phyloP scores from a whole-genome alignment of 2,888 invertebrate genomes.

The Euzophera pinguis region DNA sequence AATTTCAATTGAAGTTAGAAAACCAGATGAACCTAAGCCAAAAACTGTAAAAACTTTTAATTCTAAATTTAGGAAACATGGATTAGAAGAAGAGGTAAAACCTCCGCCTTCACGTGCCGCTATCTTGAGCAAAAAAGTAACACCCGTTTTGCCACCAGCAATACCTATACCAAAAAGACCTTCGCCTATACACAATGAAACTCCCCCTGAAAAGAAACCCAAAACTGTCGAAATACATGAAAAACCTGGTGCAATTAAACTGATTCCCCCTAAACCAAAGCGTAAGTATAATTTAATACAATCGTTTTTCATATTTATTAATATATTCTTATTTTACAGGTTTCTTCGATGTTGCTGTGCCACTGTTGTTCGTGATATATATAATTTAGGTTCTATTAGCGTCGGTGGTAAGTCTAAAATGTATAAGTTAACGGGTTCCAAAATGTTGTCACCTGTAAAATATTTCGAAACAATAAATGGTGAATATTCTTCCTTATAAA shows the following conservation, averaged over 20 bases:
- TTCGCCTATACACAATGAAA: conserved; percentile 68
- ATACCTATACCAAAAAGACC: conserved; percentile 69
- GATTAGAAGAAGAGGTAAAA: conserved; percentile 91
- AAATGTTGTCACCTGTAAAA: conserved; percentile 60
- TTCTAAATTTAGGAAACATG: conserved; percentile 95
- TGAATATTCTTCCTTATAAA: conserved; percentile 48
- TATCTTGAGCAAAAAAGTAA: conserved; percentile 78
- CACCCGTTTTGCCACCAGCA: conserved; percentile 66
- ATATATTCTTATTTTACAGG: conserved; percentile 71
- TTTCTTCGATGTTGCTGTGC: conserved; percentile 34
- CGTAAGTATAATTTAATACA: conserved; percentile 85
- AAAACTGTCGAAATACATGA: conserved; percentile 83
- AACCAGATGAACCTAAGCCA: conserved; percentile 85
- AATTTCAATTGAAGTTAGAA: conserved; percentile 90
- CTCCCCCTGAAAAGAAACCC: conserved; percentile 88
- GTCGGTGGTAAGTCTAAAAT: conserved; percentile 74
- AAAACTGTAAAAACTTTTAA: conserved; percentile 96
- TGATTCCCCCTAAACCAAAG: conserved; percentile 93
- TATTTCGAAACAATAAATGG: conserved; percentile 71
- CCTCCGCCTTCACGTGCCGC: conserved; percentile 89
- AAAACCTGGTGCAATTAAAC: conserved; percentile 90
- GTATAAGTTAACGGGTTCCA: conserved; percentile 67
- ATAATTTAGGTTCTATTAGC: conserved; percentile 53
- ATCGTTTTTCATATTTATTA: conserved; percentile 37
- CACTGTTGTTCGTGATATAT: conserved; percentile 36